Base-by-base conservation (phyloP, 2,113 vertebrate species). In the Anseranas semipalmata region DNA sequence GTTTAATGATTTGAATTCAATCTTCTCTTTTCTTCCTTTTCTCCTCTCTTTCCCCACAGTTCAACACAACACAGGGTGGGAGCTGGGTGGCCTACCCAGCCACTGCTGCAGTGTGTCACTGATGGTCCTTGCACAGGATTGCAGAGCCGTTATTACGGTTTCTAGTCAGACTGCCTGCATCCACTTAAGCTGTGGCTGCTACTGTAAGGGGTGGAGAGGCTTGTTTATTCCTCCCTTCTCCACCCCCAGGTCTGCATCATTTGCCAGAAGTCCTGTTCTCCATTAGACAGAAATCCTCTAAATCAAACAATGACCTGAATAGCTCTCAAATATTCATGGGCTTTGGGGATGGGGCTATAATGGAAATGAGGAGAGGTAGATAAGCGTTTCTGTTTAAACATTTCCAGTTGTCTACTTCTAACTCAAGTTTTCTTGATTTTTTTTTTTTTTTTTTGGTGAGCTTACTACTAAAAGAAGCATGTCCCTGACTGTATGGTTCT, bases 351-450 rank as follows among this genome's bases (percentile, higher is more conserved):
- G 33, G 27, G 5, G 11, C 45, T 72, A 10, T 18, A 50, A 19
- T 53, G n/a, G 20, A 80, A 77, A 35, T 25, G 16, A 1, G 9
- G 8, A 81, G 63, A 82, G 17, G 32, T 68, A 53, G 8, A 21
- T 62, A 85, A 94, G 12, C 6, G 39, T 90, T 92, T 90, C 27
- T 80, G 2, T n/a, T 96, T 81, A 58, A 67, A 78, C 30, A 56
- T 93, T 93, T 87, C 78, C 68, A 93, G 53, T 95, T 80, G n/a
- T 39, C 87, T 56, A 50, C 59, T 67, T 86, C 67, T 50, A 65
- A 53, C 43, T 62, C 48, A 81, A 68, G 7, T 43, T 84, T 68
- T 84, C 15, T 62, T 59, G 73, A 79, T 41, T 63, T 39, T 39
- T 27, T 62, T 37, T 11, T 37, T 53, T 53, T 55, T 81, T 55